Conservation (phyloP, 2,888 invertebrate genomes). For the Pemphredon lugubris region DNA sequence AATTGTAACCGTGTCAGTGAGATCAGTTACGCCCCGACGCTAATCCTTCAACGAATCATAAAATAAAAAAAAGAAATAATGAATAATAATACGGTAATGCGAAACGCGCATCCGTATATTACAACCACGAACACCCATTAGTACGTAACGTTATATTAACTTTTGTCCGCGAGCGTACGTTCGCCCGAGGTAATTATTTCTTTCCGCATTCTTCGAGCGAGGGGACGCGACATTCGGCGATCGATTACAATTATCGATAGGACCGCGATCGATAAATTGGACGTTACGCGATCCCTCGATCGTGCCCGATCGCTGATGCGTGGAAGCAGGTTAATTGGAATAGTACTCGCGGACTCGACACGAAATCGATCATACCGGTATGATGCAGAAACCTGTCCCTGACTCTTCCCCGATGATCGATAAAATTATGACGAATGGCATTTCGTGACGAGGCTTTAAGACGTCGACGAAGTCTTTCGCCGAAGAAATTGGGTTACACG, state of each 20-base stretch:
- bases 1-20: too few relatives aligned
- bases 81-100: too few relatives aligned
- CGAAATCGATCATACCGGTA: conserved; percentile 58
- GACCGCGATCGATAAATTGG: conserved; percentile 37
- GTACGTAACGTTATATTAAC: too few relatives aligned
- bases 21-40: too few relatives aligned
- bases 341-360: conserved; percentile 54
- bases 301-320: conserved; percentile 69
- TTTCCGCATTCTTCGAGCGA: conserved; percentile 11
- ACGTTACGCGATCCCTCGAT: conserved; percentile 52
- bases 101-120: too few relatives aligned
- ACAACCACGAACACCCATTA: too few relatives aligned
- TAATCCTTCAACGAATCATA: too few relatives aligned
- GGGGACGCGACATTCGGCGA: conserved; percentile 19
- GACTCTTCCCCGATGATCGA: conserved; percentile 50
- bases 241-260: conserved; percentile 55
- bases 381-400: conserved; percentile 24
- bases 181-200: too few relatives aligned
- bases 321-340: conserved; percentile 73
- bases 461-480: conserved; percentile 50
- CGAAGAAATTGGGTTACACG: conserved; percentile 63
- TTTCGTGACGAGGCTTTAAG: conserved; percentile 63
- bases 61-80: too few relatives aligned
- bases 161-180: too few relatives aligned
- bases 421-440: conserved; percentile 70